Percentiles rank a stretch among this genome's conserved stretches.
These are phyloP conservation scores for Macrosoma leucophasiata DNA, from an alignment of 2,888 invertebrate genomes.

Conservation along the genomic window DNA sequence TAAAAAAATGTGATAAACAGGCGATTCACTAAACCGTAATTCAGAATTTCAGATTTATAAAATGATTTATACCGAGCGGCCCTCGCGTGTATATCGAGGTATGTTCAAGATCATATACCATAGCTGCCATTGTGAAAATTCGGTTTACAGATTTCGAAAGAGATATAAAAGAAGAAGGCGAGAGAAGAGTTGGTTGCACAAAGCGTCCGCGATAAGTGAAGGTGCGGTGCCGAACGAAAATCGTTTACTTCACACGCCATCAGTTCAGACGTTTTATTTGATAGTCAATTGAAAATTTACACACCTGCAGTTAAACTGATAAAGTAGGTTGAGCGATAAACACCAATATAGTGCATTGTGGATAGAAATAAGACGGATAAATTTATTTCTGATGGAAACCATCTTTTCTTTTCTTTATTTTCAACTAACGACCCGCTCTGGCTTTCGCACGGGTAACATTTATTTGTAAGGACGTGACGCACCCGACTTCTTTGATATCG, in stretches of 20 bases:
- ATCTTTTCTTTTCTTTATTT: too few species aligned
- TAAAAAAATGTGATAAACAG: too few species aligned
- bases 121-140: constrained; percentile 38
- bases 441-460: too few species aligned
- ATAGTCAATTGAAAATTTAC: constrained; percentile 48
- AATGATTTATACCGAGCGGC: constrained; percentile 55
- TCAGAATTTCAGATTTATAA: too few species aligned
- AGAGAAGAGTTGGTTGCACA: constrained; percentile 37
- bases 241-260: constrained; percentile 58
- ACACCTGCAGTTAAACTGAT: constrained; percentile 11
- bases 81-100: constrained; percentile 80
- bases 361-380: too few species aligned
- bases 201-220: constrained; percentile 43
- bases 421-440: too few species aligned
- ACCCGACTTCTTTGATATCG: too few species aligned
- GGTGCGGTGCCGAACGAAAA: constrained; percentile 42
- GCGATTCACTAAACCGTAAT: too few species aligned
- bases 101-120: constrained; percentile 68
- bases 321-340: constrained; percentile 8
- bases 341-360: too few species aligned
- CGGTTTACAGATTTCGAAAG: constrained; percentile 9
- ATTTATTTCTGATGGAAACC: too few species aligned
- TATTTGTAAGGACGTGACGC: too few species aligned
- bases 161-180: constrained; percentile 7
- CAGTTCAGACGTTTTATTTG: constrained; percentile 42